Evolutionary conservation across 2,113 vertebrate genomes (phyloP).

Genomic region (Cygnus atratus): DNA sequence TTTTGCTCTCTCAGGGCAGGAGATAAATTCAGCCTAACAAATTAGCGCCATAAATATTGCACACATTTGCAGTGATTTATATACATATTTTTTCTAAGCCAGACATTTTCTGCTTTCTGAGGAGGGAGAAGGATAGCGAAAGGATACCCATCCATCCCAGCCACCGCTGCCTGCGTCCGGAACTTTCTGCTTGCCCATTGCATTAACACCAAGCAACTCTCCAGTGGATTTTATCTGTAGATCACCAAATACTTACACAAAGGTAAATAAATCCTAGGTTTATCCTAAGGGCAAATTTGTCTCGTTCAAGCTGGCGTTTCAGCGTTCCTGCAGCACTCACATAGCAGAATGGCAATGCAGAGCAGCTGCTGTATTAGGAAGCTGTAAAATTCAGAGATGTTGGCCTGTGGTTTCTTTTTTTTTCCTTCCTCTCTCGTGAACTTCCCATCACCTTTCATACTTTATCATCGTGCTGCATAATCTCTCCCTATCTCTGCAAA

Average conservation of each 20-base stretch:
- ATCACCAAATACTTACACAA: not conserved
- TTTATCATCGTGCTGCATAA: conserved; percentile 30
- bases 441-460: conserved; percentile 34
- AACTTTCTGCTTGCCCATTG: not conserved
- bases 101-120: conserved; percentile 3
- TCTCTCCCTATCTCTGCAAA: conserved; percentile 10
- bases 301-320: not conserved
- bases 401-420: not conserved
- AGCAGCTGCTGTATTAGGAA: not conserved
- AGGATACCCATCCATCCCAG: not conserved
- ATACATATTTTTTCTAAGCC: conserved; percentile 10
- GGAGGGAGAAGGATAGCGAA: not conserved
- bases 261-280: not conserved
- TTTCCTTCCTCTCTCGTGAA: not conserved
- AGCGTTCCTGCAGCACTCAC: not conserved
- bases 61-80: not conserved
- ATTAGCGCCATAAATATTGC: conserved; percentile 49
- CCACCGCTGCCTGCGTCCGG: not conserved
- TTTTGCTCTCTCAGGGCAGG: not conserved
- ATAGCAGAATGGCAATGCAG: not conserved
- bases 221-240: not conserved
- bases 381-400: not conserved
- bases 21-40: conserved; percentile 35
- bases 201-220: not conserved
- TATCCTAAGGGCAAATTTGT: not conserved